Percentiles rank a stretch among this genome's conserved stretches.
phyloP scores from a whole-genome alignment of 2,888 invertebrate genomes.

The Palloptera scutellata region DNA sequence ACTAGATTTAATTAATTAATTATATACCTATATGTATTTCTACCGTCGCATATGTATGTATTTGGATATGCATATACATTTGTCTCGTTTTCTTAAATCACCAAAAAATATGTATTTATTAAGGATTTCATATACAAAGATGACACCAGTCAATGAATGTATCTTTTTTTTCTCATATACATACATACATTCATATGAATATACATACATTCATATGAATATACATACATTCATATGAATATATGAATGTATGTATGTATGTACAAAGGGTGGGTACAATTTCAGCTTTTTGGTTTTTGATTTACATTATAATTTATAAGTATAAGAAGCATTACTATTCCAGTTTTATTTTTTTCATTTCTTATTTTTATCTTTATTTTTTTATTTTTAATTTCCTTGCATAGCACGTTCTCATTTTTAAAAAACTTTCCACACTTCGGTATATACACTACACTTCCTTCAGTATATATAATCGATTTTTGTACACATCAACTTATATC shows the following conservation, averaged over 20 bases:
- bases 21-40: too few species aligned
- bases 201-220: slow-evolving; percentile 7
- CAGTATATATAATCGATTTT: slow-evolving; percentile 3
- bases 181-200: not conserved
- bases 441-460: not conserved
- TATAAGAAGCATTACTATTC: too few species aligned
- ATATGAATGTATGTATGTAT: slow-evolving; percentile 18
- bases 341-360: not conserved
- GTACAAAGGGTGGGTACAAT: not conserved
- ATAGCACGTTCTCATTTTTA: not conserved
- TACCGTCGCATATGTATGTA: too few species aligned
- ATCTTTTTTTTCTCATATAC: not conserved
- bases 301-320: not conserved
- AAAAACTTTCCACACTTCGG: not conserved
- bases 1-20: too few species aligned
- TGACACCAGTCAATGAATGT: slow-evolving; percentile 5
- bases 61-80: too few species aligned
- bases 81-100: slow-evolving; percentile 1
- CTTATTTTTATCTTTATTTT: slow-evolving; percentile 1
- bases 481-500: not conserved
- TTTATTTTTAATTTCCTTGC: slow-evolving; percentile 1
- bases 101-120: not conserved
- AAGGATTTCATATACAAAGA: not conserved
- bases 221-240: slow-evolving; percentile 2
- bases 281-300: not conserved